These are phyloP conservation scores for Hemicentrotus pulcherrimus DNA, from an alignment of 35 echinoderm and acorn worm genomes.

Conservation along the genomic window DNA sequence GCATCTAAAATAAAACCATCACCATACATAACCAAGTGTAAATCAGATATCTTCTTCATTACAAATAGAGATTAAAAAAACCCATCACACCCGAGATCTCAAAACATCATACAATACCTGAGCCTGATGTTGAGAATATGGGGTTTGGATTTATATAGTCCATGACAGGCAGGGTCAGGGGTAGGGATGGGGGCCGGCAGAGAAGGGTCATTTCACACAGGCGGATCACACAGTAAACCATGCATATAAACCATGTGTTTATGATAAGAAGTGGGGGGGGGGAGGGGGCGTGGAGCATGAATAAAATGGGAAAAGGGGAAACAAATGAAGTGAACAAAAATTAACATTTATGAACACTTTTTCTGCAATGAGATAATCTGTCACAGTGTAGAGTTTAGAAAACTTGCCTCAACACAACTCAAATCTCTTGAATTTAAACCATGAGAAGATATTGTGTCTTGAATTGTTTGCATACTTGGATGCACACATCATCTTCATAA, in stretches of 20 bases:
- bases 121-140: constrained; percentile 8
- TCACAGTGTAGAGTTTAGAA: not conserved
- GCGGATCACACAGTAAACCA: not conserved
- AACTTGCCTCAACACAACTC: too few relatives aligned
- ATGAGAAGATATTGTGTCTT: too few relatives aligned
- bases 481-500: too few relatives aligned
- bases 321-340: not conserved
- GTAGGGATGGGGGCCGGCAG: not conserved
- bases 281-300: not conserved
- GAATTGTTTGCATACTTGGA: too few relatives aligned
- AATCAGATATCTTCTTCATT: not conserved
- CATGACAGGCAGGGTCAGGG: constrained; percentile 22
- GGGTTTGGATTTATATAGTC: not conserved
- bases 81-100: not conserved
- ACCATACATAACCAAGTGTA: not conserved
- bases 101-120: constrained; percentile 48
- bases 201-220: not conserved
- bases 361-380: not conserved
- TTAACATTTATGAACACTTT: not conserved
- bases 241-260: constrained; percentile 25
- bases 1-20: not conserved
- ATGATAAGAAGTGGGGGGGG: not conserved
- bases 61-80: not conserved
- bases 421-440: too few relatives aligned
- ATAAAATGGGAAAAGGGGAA: not conserved